Evolutionary conservation across 2,797 vertebrate genomes (phyloP).

Genomic region (Perodicticus potto): DNA sequence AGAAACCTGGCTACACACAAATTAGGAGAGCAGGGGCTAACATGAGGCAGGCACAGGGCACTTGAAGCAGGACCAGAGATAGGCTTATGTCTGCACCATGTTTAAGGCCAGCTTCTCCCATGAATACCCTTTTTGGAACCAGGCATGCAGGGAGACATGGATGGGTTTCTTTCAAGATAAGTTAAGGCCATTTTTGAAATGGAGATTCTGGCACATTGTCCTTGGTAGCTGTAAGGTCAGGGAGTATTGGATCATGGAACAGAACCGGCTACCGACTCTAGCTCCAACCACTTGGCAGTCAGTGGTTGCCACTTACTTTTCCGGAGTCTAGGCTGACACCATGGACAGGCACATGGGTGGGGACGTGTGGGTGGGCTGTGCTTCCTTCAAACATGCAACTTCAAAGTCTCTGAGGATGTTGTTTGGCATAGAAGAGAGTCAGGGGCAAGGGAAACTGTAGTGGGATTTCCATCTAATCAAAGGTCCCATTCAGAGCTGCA

Average conservation of each 20-base stretch:
- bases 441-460: conserved; percentile 39
- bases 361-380: neutral
- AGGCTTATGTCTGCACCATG: neutral
- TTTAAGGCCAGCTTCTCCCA: neutral
- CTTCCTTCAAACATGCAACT: conserved; percentile 33
- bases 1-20: neutral
- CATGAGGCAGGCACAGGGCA: neutral
- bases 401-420: conserved; percentile 42
- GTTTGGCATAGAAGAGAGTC: conserved; percentile 1
- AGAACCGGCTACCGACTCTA: neutral
- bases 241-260: neutral
- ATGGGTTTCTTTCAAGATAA: neutral
- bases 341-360: neutral
- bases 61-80: neutral
- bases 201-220: neutral
- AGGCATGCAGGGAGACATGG: neutral
- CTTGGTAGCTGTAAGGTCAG: neutral
- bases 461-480: conserved; percentile 74
- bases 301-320: neutral
- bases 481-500: conserved; percentile 68
- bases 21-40: neutral
- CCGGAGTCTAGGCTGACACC: neutral
- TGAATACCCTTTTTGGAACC: neutral
- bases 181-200: neutral
- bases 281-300: neutral